These are phyloP conservation scores for Eilema sororculum DNA, from an alignment of 2,888 invertebrate genomes.

Conservation along the genomic window DNA sequence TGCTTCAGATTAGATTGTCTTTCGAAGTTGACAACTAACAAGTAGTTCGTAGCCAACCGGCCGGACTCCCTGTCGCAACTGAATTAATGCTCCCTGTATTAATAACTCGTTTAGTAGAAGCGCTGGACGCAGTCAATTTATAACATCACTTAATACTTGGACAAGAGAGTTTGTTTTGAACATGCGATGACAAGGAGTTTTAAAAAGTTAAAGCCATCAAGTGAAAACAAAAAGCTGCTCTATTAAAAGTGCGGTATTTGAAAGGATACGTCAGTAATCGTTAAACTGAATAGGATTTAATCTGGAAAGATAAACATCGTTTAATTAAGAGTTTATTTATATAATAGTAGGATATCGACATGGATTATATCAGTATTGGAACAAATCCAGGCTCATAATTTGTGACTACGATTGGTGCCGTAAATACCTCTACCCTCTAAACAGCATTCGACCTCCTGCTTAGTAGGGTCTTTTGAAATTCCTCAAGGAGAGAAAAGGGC, in stretches of 20 bases:
- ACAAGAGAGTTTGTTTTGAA: background rate
- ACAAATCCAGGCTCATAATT: no score
- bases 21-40: constrained; percentile 53
- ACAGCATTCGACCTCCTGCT: no score
- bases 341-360: background rate
- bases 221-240: background rate
- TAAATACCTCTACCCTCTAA: no score
- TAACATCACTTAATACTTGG: background rate
- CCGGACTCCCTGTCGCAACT: constrained; percentile 45
- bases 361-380: no score
- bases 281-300: background rate
- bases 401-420: no score
- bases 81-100: constrained; percentile 43
- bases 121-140: constrained; percentile 19
- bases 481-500: no score
- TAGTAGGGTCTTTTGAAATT: no score
- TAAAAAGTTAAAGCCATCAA: background rate
- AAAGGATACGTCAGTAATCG: background rate
- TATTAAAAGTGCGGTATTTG: background rate
- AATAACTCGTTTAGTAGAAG: constrained; percentile 34
- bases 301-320: background rate
- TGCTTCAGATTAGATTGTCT: constrained; percentile 52
- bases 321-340: background rate
- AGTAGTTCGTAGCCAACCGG: constrained; percentile 47
- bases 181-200: background rate